phyloP scores from a whole-genome alignment of 1,140 invertebrate genomes.

The Chironomus tepperi region DNA sequence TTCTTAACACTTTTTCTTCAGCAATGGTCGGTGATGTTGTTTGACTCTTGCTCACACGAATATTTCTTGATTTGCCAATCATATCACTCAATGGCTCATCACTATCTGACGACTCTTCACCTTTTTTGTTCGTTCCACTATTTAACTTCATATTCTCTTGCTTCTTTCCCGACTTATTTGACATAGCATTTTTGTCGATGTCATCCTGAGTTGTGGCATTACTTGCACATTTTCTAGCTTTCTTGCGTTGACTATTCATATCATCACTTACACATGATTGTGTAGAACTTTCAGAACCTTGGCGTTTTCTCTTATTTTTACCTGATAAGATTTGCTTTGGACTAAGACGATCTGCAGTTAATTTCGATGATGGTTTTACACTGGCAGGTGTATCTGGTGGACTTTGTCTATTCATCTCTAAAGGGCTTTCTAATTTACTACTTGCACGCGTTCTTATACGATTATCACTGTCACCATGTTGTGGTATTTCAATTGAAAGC shows the following conservation, averaged over 20 bases:
- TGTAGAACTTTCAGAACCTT: constrained; percentile 66
- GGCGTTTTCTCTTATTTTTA: constrained; percentile 55
- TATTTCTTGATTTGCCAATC: constrained; percentile 54
- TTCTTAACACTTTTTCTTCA: constrained; percentile 29
- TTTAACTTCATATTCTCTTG: not conserved
- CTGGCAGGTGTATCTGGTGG: constrained; percentile 36
- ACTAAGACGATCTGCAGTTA: constrained; percentile 11
- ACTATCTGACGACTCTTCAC: constrained; percentile 59
- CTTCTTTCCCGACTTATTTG: constrained; percentile 11
- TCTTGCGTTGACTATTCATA: constrained; percentile 26
- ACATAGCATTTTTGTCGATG: not conserved
- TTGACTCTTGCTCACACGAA: constrained; percentile 30
- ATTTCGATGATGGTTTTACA: constrained; percentile 29
- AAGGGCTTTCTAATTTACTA: constrained; percentile 61
- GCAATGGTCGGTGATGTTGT: constrained; percentile 31
- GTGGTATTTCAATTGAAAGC: constrained; percentile 37
- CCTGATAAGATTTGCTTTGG: constrained; percentile 26
- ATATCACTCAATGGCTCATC: constrained; percentile 68
- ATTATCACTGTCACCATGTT: constrained; percentile 31
- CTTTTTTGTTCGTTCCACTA: constrained; percentile 30
- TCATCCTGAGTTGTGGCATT: constrained; percentile 10
- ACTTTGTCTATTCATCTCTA: constrained; percentile 51
- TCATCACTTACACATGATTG: constrained; percentile 51
- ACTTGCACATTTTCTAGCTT: constrained; percentile 22
- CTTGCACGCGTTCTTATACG: constrained; percentile 56